Percentiles rank a stretch among this genome's conserved stretches.
phyloP scores from a whole-genome alignment of 2,113 vertebrate genomes.

The Callopanchax toddi region DNA sequence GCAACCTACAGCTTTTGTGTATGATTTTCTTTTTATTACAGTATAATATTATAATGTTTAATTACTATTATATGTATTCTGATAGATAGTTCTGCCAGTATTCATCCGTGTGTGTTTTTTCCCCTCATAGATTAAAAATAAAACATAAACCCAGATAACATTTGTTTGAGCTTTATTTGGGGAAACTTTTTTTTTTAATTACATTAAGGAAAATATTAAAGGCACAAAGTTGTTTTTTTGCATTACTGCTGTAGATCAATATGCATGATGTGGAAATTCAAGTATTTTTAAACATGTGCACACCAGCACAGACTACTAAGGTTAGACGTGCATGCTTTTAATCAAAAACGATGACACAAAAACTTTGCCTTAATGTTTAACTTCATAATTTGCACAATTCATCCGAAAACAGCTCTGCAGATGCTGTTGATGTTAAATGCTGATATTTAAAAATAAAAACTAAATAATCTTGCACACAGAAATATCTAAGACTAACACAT shows the following conservation, averaged over 20 bases:
- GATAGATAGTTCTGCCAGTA: background rate
- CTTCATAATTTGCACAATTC: background rate
- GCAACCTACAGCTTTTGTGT: too few species aligned
- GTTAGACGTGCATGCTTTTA: too few species aligned
- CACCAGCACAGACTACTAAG: background rate
- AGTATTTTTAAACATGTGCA: background rate
- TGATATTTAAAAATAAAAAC: too few species aligned
- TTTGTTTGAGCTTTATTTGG: conserved; percentile 41
- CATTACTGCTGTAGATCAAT: background rate
- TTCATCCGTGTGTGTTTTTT: background rate
- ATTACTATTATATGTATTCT: background rate
- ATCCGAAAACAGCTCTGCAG: background rate
- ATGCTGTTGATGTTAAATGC: too few species aligned
- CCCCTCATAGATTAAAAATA: background rate
- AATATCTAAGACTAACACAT: too few species aligned
- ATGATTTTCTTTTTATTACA: too few species aligned
- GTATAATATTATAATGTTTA: too few species aligned
- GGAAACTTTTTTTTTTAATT: background rate
- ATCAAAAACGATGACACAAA: too few species aligned
- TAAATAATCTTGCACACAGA: too few species aligned
- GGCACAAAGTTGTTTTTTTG: too few species aligned
- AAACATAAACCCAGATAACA: background rate
- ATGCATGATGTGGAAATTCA: background rate
- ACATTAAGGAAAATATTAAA: too few species aligned
- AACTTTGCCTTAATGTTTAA: too few species aligned